Conservation (phyloP, 2,113 vertebrate species). For the Corythoichthys intestinalis region DNA sequence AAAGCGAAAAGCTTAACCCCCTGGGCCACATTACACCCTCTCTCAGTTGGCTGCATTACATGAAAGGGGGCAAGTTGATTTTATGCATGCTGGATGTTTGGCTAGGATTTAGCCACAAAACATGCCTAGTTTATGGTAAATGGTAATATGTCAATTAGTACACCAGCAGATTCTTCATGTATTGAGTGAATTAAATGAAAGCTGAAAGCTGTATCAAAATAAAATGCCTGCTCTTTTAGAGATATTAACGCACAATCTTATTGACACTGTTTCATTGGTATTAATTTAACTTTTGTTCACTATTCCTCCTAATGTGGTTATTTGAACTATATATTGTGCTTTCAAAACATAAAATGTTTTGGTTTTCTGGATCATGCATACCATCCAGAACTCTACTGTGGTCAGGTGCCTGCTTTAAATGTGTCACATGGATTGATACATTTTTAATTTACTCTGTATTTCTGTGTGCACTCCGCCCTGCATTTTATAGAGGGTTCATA, state of each 20-base stretch:
- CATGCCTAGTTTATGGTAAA: conserved; percentile 3
- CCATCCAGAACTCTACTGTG: background rate
- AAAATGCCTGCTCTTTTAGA: background rate
- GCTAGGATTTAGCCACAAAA: conserved; percentile 31
- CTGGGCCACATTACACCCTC: conserved; percentile 46
- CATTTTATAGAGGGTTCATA: conserved; percentile 10
- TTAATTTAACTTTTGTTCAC: background rate
- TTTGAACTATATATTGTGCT: background rate
- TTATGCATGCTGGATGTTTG: conserved; percentile 24
- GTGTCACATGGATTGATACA: conserved; percentile 17
- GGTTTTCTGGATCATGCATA: background rate
- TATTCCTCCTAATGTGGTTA: background rate
- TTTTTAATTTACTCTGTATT: conserved; percentile 34
- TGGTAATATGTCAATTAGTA: background rate
- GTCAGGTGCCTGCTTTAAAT: conserved; percentile 10
- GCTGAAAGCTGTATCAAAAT: background rate
- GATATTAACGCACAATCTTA: background rate
- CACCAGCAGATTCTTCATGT: background rate
- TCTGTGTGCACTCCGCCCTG: conserved; percentile 4
- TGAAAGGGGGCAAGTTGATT: conserved; percentile 55
- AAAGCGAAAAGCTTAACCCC: conserved; percentile 53
- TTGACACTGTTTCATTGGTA: background rate
- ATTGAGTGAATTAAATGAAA: background rate
- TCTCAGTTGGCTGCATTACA: conserved; percentile 56
- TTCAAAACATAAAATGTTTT: background rate